A percentile compares a stretch with the other conserved stretches of the same genome.
These are phyloP conservation scores for Endomychus coccineus DNA, from an alignment of 2,888 invertebrate genomes.

Conservation along the genomic window DNA sequence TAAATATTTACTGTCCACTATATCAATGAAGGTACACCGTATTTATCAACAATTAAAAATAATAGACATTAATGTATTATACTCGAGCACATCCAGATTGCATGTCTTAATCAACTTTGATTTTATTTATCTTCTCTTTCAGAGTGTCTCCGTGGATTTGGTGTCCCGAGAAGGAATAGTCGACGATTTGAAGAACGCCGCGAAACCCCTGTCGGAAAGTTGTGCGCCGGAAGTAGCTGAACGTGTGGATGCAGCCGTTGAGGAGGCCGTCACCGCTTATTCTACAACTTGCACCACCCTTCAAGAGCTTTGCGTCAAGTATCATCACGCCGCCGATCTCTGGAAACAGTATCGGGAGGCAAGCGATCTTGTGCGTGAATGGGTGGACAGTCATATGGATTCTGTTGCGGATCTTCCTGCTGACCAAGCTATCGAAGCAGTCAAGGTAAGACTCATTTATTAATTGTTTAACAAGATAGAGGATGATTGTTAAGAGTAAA, in stretches of 20 bases:
- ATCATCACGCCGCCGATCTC: constrained; percentile 72
- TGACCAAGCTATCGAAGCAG: constrained; percentile 61
- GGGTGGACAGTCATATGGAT: constrained; percentile 70
- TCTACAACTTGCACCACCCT: constrained; percentile 72
- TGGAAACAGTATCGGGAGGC: constrained; percentile 78
- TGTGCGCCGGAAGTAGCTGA: constrained; percentile 66
- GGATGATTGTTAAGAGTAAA: no score
- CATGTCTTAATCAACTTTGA: no score
- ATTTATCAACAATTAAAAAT: no score
- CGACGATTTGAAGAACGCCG: constrained; percentile 61
- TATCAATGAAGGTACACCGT: no score
- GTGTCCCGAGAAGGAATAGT: constrained; percentile 66
- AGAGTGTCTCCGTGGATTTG: constrained; percentile 73
- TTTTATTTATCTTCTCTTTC: constrained; percentile 23
- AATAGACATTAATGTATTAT: no score
- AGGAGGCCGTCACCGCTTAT: constrained; percentile 72
- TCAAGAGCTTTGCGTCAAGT: constrained; percentile 65
- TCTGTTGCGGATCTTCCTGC: constrained; percentile 63
- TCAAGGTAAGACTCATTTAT: constrained; percentile 53
- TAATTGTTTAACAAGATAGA: no score
- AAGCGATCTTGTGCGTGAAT: constrained; percentile 65
- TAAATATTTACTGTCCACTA: no score
- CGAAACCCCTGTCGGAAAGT: constrained; percentile 63
- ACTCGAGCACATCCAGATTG: no score
- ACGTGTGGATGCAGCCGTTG: constrained; percentile 65